A percentile compares a stretch with the other conserved stretches of the same genome.
phyloP scores from a whole-genome alignment of 2,888 invertebrate species.

The Pasiphila rectangulata region DNA sequence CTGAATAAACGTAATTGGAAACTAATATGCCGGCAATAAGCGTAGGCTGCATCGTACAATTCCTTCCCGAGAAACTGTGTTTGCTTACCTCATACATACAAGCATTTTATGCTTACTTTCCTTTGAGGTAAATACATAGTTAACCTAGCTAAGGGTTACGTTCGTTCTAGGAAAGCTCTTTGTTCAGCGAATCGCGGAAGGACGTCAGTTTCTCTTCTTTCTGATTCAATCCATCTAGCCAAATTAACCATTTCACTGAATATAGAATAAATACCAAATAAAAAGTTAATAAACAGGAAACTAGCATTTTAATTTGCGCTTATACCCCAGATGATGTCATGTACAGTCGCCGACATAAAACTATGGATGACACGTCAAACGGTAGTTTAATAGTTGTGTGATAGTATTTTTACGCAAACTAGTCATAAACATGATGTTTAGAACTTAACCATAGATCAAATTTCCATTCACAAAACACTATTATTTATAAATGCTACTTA shows the following conservation, averaged over 20 bases:
- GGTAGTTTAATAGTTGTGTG: slow-evolving; percentile 26
- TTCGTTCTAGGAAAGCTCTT: too few species aligned
- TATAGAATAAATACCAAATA: slow-evolving; percentile 53
- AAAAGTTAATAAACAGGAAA: slow-evolving; percentile 58
- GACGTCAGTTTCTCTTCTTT: not conserved
- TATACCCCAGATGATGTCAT: slow-evolving; percentile 65
- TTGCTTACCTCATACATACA: slow-evolving; percentile 24
- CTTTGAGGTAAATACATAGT: slow-evolving; percentile 4
- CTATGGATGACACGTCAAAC: slow-evolving; percentile 16
- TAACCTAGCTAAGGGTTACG: too few species aligned
- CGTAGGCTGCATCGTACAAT: slow-evolving; percentile 21
- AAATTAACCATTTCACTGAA: slow-evolving; percentile 48
- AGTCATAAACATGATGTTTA: slow-evolving; percentile 7
- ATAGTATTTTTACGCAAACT: slow-evolving; percentile 1
- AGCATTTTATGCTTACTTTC: slow-evolving; percentile 9
- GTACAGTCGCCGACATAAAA: slow-evolving; percentile 47
- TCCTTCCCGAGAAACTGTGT: slow-evolving; percentile 15
- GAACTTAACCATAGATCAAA: too few species aligned
- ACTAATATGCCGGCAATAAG: slow-evolving; percentile 21
- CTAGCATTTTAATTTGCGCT: slow-evolving; percentile 65
- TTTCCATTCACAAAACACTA: too few species aligned
- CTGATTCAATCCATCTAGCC: slow-evolving; percentile 39
- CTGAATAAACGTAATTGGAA: slow-evolving; percentile 24
- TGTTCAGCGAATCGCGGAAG: not conserved
- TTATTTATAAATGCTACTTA: too few species aligned